Base-by-base conservation (phyloP, 1,140 invertebrate genomes). In the Lucilia cuprina region DNA sequence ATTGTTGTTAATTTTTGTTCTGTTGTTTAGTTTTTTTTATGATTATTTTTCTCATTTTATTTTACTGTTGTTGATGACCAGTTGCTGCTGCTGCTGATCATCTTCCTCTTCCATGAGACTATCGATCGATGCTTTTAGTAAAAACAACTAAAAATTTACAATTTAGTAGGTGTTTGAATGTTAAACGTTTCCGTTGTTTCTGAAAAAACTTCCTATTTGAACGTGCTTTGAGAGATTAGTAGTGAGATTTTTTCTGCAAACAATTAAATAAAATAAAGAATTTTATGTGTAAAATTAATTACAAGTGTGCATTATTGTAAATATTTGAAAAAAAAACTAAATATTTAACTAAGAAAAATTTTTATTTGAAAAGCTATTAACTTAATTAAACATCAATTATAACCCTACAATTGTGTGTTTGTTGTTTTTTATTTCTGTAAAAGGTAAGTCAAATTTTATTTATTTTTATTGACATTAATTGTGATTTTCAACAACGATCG, bases 141-240 rank as follows among this genome's bases (percentile, higher is more conserved):
- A 70, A 70, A 70, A 25, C 19, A 70, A 21, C n/a, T 70, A 21
- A 70, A 30, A 21, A 21, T 70, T 70, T 70, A 70, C 65, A 70
- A 70, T 70, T 70, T 70, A 70, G 65, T 70, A 21, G 65, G 17
- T 70, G n/a, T 70, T 70, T 70, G 65, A 70, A 70, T 70, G 65
- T 70, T 70, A 70, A 70, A 70, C 65, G 65, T 70, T 70, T 70
- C 65, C 65, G 65, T 70, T 70, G 65, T 70, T 70, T 70, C 65
- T 70, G 25, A 30, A 30, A 30, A 70, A 70, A 70, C 8, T 70
- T n/a, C n/a, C n/a, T n/a, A n/a, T n/a, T n/a, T n/a, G n/a, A 17
- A 10, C n/a, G 65, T 70, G 65, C n/a, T 13, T 19, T n/a, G 13
- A 55, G 17, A 55, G 50, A 55, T 55, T 41, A 41, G 0, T 5